These are phyloP conservation scores for Corythornis vintsioides DNA, from an alignment of 2,113 vertebrate species.

Conservation along the genomic window DNA sequence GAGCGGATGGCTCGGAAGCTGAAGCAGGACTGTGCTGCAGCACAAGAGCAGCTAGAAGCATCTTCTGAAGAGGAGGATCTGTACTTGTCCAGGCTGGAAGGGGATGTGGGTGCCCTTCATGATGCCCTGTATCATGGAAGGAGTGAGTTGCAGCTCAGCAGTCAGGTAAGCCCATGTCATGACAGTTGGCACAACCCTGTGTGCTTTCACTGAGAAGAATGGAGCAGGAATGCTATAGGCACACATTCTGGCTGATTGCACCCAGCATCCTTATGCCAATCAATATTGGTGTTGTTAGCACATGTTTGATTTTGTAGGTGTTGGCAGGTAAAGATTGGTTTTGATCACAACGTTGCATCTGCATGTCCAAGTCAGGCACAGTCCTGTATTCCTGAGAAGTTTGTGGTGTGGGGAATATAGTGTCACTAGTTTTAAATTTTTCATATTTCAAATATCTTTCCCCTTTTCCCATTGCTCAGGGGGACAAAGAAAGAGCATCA, in stretches of 20 bases:
- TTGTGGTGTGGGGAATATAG: not conserved
- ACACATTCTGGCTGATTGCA: not conserved
- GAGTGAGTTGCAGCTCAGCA: slow-evolving; percentile 80
- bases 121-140: slow-evolving; percentile 79
- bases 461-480: not conserved
- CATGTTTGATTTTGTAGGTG: not conserved
- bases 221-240: not conserved
- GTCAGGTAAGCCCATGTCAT: slow-evolving; percentile 77
- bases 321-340: not conserved
- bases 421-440: not conserved
- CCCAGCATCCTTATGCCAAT: too few relatives aligned
- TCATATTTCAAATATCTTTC: not conserved
- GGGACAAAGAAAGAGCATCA: not conserved
- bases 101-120: slow-evolving; percentile 76
- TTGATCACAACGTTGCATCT: not conserved
- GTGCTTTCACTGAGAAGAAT: not conserved
- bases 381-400: not conserved
- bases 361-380: not conserved
- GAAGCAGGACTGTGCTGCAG: slow-evolving; percentile 69
- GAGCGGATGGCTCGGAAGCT: slow-evolving; percentile 79
- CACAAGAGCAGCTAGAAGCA: slow-evolving; percentile 70
- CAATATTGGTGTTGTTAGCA: not conserved
- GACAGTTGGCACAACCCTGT: not conserved
- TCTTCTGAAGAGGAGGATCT: slow-evolving; percentile 75
- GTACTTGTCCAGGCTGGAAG: slow-evolving; percentile 71